Conservation (phyloP, 2,113 vertebrate species). For the Buteo buteo region DNA sequence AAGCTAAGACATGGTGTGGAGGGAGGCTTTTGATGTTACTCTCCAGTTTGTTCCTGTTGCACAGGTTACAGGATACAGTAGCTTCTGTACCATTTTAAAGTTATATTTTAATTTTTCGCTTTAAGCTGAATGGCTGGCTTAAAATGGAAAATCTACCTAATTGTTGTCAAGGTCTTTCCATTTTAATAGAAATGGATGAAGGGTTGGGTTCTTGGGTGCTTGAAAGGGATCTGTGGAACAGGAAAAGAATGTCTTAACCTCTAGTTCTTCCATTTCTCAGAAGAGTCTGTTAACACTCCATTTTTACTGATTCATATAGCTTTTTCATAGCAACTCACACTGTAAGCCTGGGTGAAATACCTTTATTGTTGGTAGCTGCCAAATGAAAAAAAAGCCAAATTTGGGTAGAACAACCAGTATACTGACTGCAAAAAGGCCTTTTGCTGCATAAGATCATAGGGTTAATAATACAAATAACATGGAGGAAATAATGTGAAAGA, state of each 20-base stretch:
- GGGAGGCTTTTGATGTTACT: not conserved
- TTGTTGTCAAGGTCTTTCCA: not conserved
- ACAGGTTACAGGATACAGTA: not conserved
- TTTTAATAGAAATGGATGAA: not conserved
- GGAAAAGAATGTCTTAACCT: not conserved
- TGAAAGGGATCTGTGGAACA: not conserved
- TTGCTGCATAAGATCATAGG: not conserved
- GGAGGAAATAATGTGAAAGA: not conserved
- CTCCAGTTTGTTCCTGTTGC: not conserved
- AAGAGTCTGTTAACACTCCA: not conserved
- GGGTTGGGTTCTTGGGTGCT: not conserved
- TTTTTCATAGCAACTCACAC: not conserved
- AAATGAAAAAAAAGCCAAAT: not conserved
- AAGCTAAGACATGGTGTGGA: not conserved
- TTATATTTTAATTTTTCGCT: not conserved
- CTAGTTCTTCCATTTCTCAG: not conserved
- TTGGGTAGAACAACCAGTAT: not conserved
- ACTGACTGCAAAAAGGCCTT: not conserved
- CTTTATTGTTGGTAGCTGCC: not conserved
- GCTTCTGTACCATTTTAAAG: not conserved
- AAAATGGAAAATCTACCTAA: not conserved
- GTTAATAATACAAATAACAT: not conserved
- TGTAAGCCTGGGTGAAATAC: not conserved
- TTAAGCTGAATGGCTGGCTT: not conserved
- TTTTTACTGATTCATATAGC: not conserved